Conservation (phyloP, 2,888 invertebrate species). For the Oscheius myriophilus region DNA sequence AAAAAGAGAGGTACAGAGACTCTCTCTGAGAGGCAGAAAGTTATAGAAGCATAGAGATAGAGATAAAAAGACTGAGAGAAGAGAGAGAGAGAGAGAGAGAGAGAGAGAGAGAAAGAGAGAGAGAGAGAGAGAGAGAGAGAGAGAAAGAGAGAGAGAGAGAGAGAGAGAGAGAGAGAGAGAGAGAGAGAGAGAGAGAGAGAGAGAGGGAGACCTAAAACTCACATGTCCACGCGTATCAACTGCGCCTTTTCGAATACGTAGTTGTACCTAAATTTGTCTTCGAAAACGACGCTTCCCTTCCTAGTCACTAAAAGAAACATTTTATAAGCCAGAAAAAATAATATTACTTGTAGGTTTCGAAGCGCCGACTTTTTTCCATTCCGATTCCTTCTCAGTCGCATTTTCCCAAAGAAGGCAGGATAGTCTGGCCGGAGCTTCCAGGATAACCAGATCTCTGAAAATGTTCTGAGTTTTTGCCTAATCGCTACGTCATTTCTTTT, state of each 20-base stretch:
- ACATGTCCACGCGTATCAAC: constrained; percentile 55
- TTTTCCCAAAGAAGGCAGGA: constrained; percentile 26
- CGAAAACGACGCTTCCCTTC: constrained; percentile 41
- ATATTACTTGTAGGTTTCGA: constrained; percentile 20
- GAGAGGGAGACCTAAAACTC: background rate
- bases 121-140: too few relatives aligned
- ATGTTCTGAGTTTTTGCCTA: background rate
- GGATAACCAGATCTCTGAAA: constrained; percentile 21
- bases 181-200: background rate
- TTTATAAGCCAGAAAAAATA: background rate
- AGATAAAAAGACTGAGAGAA: too few relatives aligned
- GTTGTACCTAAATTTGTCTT: constrained; percentile 48
- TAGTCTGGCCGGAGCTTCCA: constrained; percentile 7
- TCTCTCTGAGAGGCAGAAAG: too few relatives aligned
- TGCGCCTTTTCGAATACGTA: constrained; percentile 56
- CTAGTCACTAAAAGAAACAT: background rate
- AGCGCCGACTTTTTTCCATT: constrained; percentile 23
- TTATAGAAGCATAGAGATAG: too few relatives aligned
- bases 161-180: too few relatives aligned
- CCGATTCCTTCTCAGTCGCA: constrained; percentile 23
- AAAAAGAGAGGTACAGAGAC: too few relatives aligned
- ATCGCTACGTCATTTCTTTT: too few relatives aligned
- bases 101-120: too few relatives aligned
- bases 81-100: too few relatives aligned
- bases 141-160: too few relatives aligned